Evolutionary conservation across 1,140 invertebrate genomes (phyloP).

Genomic region (Zaprionus camerounensis): DNA sequence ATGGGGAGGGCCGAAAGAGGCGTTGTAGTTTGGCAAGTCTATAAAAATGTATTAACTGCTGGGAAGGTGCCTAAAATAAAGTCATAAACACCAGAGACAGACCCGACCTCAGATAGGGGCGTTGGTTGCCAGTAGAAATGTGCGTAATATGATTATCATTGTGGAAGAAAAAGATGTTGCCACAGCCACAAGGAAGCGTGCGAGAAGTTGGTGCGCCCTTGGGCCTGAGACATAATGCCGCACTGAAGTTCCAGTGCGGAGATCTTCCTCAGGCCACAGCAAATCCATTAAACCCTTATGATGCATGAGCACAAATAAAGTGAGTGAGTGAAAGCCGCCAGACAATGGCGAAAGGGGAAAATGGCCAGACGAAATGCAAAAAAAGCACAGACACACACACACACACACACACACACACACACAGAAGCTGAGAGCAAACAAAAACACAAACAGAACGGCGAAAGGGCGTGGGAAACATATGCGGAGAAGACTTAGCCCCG

Average conservation of each 20-base stretch:
- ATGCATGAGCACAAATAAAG: slow-evolving; percentile 79
- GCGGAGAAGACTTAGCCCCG: slow-evolving; percentile 40
- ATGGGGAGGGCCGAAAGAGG: slow-evolving; percentile 9
- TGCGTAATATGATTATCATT: slow-evolving; percentile 82
- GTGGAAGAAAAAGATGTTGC: slow-evolving; percentile 35
- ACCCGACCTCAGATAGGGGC: slow-evolving; percentile 5
- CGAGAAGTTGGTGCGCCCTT: slow-evolving; percentile 50
- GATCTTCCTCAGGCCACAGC: slow-evolving; percentile 49
- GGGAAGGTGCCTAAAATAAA: slow-evolving; percentile 72
- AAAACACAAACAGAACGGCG: slow-evolving; percentile 39
- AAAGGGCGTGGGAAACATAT: slow-evolving; percentile 72
- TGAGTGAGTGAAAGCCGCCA: slow-evolving; percentile 73
- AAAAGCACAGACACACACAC: too few species aligned
- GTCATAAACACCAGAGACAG: slow-evolving; percentile 63
- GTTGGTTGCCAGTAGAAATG: slow-evolving; percentile 32
- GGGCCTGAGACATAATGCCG: slow-evolving; percentile 52
- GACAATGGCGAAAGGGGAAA: slow-evolving; percentile 49
- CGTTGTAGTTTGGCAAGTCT: slow-evolving; percentile 74
- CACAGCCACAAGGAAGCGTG: slow-evolving; percentile 45
- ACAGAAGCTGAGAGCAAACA: slow-evolving; percentile 39
- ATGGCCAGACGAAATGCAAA: slow-evolving; percentile 18
- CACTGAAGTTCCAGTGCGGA: not conserved
- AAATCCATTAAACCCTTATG: slow-evolving; percentile 83
- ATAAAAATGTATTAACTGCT: slow-evolving; percentile 80
- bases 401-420: slow-evolving; percentile 40